A percentile compares a stretch with the other conserved stretches of the same genome.
These are phyloP conservation scores for Coelopa pilipes DNA, from an alignment of 2,888 invertebrate genomes.

Conservation along the genomic window DNA sequence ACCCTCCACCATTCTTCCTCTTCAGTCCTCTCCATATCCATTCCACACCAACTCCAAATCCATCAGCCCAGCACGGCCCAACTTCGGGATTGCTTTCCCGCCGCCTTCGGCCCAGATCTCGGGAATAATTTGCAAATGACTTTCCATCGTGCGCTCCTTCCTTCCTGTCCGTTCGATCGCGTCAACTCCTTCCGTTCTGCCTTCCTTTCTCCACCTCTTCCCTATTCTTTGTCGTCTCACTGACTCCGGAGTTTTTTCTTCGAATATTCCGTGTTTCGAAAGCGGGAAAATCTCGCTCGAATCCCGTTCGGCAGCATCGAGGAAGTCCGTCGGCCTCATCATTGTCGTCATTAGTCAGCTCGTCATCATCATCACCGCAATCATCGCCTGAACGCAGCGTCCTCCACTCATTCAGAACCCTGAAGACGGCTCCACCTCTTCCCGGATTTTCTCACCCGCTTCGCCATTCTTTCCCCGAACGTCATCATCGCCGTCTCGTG, in stretches of 20 bases:
- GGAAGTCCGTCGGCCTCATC: too few species aligned
- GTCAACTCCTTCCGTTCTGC: constrained; percentile 24
- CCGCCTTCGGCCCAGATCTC: constrained; percentile 28
- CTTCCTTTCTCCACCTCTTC: background rate
- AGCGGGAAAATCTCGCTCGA: too few species aligned
- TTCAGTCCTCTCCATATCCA: background rate
- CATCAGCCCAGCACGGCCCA: background rate
- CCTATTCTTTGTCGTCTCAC: too few species aligned
- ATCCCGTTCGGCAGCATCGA: too few species aligned
- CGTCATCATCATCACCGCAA: too few species aligned
- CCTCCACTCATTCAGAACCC: too few species aligned
- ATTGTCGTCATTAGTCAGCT: too few species aligned
- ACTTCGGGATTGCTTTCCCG: constrained; percentile 10
- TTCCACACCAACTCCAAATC: background rate
- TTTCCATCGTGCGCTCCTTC: constrained; percentile 4
- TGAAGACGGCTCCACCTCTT: too few species aligned
- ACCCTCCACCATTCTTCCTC: background rate
- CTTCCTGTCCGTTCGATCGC: constrained; percentile 17
- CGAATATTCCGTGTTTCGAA: background rate
- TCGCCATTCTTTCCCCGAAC: too few species aligned
- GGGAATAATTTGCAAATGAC: constrained; percentile 32
- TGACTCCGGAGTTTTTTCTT: background rate
- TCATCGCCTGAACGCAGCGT: too few species aligned
- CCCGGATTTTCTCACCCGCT: too few species aligned
- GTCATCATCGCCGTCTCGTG: background rate